Evolutionary conservation across 2,113 vertebrate species (phyloP).

Genomic region (Pleuronectes platessa): DNA sequence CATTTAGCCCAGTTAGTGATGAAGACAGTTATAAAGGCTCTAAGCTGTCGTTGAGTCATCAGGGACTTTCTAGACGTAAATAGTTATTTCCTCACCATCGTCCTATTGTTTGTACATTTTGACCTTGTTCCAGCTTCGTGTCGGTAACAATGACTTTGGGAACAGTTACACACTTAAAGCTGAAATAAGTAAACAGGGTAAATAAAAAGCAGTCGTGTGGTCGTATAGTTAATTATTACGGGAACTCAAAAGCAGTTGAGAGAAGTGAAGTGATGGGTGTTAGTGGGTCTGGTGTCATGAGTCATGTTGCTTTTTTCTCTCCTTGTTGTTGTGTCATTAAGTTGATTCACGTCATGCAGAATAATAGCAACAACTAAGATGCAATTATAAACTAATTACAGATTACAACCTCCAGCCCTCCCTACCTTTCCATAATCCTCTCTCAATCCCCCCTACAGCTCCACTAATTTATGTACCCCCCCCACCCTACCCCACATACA

Average conservation of each 20-base stretch:
- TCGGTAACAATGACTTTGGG: neutral
- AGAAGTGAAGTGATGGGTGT: conserved; percentile 12
- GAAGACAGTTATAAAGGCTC: too few species aligned
- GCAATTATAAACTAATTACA: conserved; percentile 73
- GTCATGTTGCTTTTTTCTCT: neutral
- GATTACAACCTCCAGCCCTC: conserved; percentile 53
- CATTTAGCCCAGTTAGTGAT: too few species aligned
- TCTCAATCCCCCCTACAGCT: conserved; percentile 56
- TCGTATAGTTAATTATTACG: neutral
- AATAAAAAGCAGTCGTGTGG: neutral
- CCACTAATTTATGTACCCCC: conserved; percentile 54
- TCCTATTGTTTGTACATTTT: neutral
- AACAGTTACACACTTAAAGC: neutral
- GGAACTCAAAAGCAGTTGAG: neutral
- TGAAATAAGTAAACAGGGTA: neutral
- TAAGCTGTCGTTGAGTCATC: too few species aligned
- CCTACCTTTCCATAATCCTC: conserved; percentile 64
- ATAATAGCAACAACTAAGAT: conserved; percentile 53
- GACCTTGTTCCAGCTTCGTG: neutral
- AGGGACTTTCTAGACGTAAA: neutral
- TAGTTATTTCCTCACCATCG: neutral
- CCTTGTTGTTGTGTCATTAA: conserved; percentile 4
- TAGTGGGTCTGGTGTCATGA: conserved; percentile 4
- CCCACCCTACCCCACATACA: neutral
- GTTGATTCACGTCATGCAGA: conserved; percentile 46